These are phyloP conservation scores for Triplophysa yarkandensis DNA, from an alignment of 2,797 vertebrate genomes.

Conservation along the genomic window DNA sequence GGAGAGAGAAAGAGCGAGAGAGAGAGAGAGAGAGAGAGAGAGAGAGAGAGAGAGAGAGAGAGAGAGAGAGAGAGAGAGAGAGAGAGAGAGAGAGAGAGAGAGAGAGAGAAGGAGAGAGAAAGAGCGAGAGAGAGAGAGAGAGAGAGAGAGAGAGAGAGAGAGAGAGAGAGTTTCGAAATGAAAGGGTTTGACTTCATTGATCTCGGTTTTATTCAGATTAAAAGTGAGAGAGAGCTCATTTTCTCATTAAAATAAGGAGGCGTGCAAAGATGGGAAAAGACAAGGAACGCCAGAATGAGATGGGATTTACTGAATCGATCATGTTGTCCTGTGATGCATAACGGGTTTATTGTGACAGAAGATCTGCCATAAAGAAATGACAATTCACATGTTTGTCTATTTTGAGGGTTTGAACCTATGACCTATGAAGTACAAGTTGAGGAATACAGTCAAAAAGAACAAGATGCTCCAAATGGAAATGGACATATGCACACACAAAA, in stretches of 20 bases:
- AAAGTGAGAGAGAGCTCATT: slow-evolving; percentile 59
- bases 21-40: too few relatives aligned
- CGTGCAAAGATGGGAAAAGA: slow-evolving; percentile 12
- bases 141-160: too few relatives aligned
- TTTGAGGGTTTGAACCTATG: background rate
- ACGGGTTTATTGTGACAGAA: background rate
- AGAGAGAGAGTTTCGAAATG: background rate
- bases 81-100: too few relatives aligned
- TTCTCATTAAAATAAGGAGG: slow-evolving; percentile 60
- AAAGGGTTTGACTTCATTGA: slow-evolving; percentile 70
- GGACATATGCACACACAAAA: background rate
- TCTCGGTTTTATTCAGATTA: slow-evolving; percentile 68
- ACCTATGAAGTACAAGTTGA: background rate
- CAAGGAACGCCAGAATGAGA: slow-evolving; percentile 12
- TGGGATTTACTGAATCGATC: background rate
- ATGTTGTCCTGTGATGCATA: background rate
- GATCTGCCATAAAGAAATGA: background rate
- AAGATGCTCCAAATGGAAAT: background rate
- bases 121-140: too few relatives aligned
- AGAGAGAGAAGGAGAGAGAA: too few relatives aligned
- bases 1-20: too few relatives aligned
- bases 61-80: too few relatives aligned
- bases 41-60: too few relatives aligned
- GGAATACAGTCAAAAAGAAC: background rate
- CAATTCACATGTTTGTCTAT: background rate